phyloP scores from a whole-genome alignment of 2,797 vertebrate species.

The Coranthus polyacanthus region DNA sequence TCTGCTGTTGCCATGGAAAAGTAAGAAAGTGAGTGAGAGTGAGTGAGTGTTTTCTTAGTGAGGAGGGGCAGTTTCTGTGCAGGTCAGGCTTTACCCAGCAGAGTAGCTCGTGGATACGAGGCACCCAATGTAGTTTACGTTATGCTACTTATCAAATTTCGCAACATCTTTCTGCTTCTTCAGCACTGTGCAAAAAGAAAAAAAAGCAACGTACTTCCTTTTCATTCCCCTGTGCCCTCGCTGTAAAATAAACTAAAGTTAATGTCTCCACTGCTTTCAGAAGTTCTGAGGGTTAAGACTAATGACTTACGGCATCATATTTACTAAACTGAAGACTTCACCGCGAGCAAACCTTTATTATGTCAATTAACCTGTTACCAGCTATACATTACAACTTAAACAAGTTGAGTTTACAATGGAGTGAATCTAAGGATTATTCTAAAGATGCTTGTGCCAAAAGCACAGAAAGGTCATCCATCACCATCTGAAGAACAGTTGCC shows the following conservation, averaged over 20 bases:
- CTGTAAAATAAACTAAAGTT: slow-evolving; percentile 46
- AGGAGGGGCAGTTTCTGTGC: slow-evolving; percentile 65
- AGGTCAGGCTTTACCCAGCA: slow-evolving; percentile 60
- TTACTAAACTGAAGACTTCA: too few relatives aligned
- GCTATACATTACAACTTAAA: neutral
- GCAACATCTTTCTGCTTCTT: slow-evolving; percentile 21
- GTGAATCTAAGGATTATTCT: slow-evolving; percentile 1
- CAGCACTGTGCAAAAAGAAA: slow-evolving; percentile 13
- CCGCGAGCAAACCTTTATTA: too few relatives aligned
- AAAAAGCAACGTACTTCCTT: slow-evolving; percentile 15
- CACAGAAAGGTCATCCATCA: slow-evolving; percentile 8
- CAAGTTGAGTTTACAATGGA: neutral
- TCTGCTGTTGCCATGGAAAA: slow-evolving; percentile 86
- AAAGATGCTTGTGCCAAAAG: neutral
- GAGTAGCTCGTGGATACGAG: slow-evolving; percentile 44
- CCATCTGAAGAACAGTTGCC: neutral
- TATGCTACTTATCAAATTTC: slow-evolving; percentile 32
- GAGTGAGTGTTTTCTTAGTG: slow-evolving; percentile 47
- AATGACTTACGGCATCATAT: too few relatives aligned
- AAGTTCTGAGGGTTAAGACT: neutral
- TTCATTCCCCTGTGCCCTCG: slow-evolving; percentile 21
- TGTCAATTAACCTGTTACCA: neutral
- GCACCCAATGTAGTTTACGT: slow-evolving; percentile 44
- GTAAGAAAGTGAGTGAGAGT: slow-evolving; percentile 70
- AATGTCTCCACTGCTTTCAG: slow-evolving; percentile 25